Conservation (phyloP, 2,113 vertebrate genomes). For the Shinisaurus crocodilurus region DNA sequence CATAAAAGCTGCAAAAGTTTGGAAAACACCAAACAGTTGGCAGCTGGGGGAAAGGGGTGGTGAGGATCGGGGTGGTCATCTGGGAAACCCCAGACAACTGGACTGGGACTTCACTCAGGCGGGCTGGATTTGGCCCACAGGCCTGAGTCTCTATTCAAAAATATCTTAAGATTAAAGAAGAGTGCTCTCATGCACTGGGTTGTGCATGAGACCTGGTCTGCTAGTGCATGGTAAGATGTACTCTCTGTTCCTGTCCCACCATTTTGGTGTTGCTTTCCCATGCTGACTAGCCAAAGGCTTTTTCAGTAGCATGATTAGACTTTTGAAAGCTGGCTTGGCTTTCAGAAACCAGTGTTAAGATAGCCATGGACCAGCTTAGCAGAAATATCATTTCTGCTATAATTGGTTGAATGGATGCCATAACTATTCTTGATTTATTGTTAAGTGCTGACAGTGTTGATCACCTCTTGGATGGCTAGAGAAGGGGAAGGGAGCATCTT, state of each 20-base stretch:
- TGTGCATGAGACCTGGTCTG: neutral
- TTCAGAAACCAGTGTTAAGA: neutral
- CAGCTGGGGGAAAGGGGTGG: no score
- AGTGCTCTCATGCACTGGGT: no score
- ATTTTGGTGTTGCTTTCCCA: neutral
- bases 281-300: neutral
- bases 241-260: neutral
- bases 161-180: neutral
- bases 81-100: no score
- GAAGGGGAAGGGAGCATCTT: neutral
- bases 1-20: no score
- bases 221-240: neutral
- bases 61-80: no score
- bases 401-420: neutral
- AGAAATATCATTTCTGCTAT: neutral
- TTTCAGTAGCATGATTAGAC: neutral
- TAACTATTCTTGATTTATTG: no score
- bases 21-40: no score
- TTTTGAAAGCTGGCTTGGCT: neutral
- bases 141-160: neutral
- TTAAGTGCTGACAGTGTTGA: neutral
- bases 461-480: neutral
- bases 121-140: no score
- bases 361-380: neutral
- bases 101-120: no score